phyloP scores from a whole-genome alignment of 2,797 vertebrate species.

The Notoglanidium macrostoma region DNA sequence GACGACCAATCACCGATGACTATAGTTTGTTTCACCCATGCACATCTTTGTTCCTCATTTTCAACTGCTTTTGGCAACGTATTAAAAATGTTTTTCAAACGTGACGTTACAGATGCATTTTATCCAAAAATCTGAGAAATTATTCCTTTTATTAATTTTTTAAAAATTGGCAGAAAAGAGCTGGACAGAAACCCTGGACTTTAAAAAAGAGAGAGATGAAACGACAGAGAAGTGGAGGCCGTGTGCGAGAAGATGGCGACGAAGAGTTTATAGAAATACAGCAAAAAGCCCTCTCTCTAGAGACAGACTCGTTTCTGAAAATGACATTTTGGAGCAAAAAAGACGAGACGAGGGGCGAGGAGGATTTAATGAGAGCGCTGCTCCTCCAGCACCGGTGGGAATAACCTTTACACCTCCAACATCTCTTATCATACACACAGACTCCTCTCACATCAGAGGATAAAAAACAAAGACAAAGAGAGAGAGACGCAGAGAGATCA shows the following conservation, averaged over 20 bases:
- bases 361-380: conserved; percentile 59
- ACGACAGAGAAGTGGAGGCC: neutral
- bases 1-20: no score
- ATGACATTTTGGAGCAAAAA: conserved; percentile 42
- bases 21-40: no score
- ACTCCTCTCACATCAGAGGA: conserved; percentile 2
- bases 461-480: neutral
- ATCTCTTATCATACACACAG: conserved; percentile 42
- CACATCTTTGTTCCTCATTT: no score
- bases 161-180: neutral
- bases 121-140: neutral
- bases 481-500: neutral
- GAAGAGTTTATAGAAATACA: conserved; percentile 32
- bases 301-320: conserved; percentile 21
- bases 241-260: conserved; percentile 6
- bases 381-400: conserved; percentile 40
- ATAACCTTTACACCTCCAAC: conserved; percentile 59
- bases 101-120: neutral
- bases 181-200: neutral
- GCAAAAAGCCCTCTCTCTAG: neutral
- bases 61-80: no score
- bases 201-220: neutral
- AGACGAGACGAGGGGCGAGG: neutral
- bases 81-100: neutral
- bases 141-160: neutral